A percentile compares a stretch with the other conserved stretches of the same genome.
Evolutionary conservation across 2,888 invertebrate genomes (phyloP).

Genomic region (Geotrupes spiniger): DNA sequence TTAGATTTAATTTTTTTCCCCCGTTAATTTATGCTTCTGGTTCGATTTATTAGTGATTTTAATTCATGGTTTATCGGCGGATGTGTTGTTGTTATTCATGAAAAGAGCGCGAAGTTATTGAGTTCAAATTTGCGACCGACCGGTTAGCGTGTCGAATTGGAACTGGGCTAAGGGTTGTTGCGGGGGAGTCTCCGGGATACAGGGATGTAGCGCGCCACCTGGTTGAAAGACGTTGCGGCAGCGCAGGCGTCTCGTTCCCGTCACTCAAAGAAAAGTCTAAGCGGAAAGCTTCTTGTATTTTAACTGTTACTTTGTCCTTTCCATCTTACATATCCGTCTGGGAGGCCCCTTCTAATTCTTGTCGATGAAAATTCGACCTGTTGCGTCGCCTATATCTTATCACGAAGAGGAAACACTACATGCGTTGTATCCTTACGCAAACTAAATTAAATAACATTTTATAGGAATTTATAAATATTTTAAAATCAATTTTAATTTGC

Average conservation of each 20-base stretch:
- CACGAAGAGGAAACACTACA: too few species aligned
- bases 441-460: too few species aligned
- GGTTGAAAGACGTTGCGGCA: slow-evolving; percentile 33
- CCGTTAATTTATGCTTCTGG: neutral
- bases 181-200: slow-evolving; percentile 44
- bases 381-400: too few species aligned
- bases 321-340: too few species aligned
- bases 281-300: slow-evolving; percentile 11
- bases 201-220: slow-evolving; percentile 46
- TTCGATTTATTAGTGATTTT: slow-evolving; percentile 6
- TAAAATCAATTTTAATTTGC: too few species aligned
- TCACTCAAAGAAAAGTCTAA: slow-evolving; percentile 13
- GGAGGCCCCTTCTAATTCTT: too few species aligned
- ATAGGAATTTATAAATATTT: too few species aligned
- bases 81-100: neutral
- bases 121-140: slow-evolving; percentile 6
- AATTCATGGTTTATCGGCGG: neutral
- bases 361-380: too few species aligned
- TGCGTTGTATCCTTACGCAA: too few species aligned
- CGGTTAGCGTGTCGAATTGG: slow-evolving; percentile 11
- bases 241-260: slow-evolving; percentile 26
- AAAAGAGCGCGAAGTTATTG: slow-evolving; percentile 19
- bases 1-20: neutral
- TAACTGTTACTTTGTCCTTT: too few species aligned
- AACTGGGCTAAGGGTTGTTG: slow-evolving; percentile 42